Conservation (phyloP, 1,140 invertebrate genomes). For the Dendroctonus ponderosae region DNA sequence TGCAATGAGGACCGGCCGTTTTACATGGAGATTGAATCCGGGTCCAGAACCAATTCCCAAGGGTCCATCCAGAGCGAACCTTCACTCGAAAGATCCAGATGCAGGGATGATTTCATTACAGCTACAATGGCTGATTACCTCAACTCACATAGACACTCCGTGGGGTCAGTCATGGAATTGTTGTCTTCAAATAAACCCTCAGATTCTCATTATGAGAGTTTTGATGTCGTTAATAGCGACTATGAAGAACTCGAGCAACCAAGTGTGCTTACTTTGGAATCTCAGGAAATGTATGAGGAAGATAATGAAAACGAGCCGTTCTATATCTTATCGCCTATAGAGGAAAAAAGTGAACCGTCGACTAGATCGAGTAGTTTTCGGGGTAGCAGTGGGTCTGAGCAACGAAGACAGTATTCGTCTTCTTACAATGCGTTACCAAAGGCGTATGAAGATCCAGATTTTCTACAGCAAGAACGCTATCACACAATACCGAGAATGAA, state of each 20-base stretch:
- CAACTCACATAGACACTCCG: constrained; percentile 49
- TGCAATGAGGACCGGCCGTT: constrained; percentile 14
- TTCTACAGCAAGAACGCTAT: constrained; percentile 50
- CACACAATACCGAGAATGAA: constrained; percentile 58
- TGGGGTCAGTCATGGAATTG: constrained; percentile 50
- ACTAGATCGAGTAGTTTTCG: constrained; percentile 53
- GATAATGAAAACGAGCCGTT: constrained; percentile 32
- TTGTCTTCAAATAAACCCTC: constrained; percentile 32
- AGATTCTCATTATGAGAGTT: constrained; percentile 27
- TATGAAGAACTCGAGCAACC: constrained; percentile 24
- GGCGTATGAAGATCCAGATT: constrained; percentile 26
- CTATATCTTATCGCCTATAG: constrained; percentile 56
- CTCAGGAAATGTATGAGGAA: constrained; percentile 13
- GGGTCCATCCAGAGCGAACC: constrained; percentile 43
- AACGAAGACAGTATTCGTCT: constrained; percentile 39
- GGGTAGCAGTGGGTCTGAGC: constrained; percentile 42
- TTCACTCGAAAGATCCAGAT: constrained; percentile 23
- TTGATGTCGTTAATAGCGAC: constrained; percentile 23
- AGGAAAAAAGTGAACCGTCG: constrained; percentile 60
- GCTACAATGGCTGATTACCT: constrained; percentile 48
- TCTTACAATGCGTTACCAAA: constrained; percentile 47
- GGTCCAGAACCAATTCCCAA: constrained; percentile 20
- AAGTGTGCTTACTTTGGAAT: constrained; percentile 6
- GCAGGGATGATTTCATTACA: constrained; percentile 43
- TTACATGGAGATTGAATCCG: constrained; percentile 11